A percentile compares a stretch with the other conserved stretches of the same genome.
Evolutionary conservation across 2,888 invertebrate species (phyloP).

Genomic region (Sarcophaga variegata): DNA sequence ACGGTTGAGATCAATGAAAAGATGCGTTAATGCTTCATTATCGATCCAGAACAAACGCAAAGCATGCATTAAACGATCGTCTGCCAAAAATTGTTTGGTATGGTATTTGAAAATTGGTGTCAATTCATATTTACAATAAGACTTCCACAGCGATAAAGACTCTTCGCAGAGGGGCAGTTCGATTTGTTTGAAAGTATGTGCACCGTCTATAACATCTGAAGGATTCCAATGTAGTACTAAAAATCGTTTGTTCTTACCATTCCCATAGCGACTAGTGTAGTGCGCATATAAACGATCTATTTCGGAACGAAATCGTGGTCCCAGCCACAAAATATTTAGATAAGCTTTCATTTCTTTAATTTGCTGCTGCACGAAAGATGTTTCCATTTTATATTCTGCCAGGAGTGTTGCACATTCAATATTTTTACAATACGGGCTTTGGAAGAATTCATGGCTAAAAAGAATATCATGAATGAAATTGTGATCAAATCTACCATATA

Average conservation of each 20-base stretch:
- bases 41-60: slow-evolving; percentile 73
- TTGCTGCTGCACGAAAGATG: slow-evolving; percentile 84
- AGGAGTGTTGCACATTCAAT: slow-evolving; percentile 82
- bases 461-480: not conserved
- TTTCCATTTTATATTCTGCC: slow-evolving; percentile 82
- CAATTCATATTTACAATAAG: slow-evolving; percentile 87
- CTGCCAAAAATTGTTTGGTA: slow-evolving; percentile 83
- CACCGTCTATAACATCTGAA: slow-evolving; percentile 84
- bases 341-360: slow-evolving; percentile 83
- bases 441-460: slow-evolving; percentile 64
- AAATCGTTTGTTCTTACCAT: slow-evolving; percentile 78
- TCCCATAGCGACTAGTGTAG: slow-evolving; percentile 62
- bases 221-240: slow-evolving; percentile 88
- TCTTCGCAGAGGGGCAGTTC: slow-evolving; percentile 86
- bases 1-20: slow-evolving; percentile 36
- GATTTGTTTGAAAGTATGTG: slow-evolving; percentile 83
- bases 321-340: slow-evolving; percentile 88
- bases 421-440: slow-evolving; percentile 70
- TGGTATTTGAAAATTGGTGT: slow-evolving; percentile 87
- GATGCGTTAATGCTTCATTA: slow-evolving; percentile 60
- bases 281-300: slow-evolving; percentile 78
- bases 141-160: slow-evolving; percentile 69
- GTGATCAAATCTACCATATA: not conserved
- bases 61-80: slow-evolving; percentile 72
- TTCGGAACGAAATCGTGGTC: slow-evolving; percentile 83